These are phyloP conservation scores for Chromoteleia sp. DNA, from an alignment of 2,888 invertebrate species.

Conservation along the genomic window DNA sequence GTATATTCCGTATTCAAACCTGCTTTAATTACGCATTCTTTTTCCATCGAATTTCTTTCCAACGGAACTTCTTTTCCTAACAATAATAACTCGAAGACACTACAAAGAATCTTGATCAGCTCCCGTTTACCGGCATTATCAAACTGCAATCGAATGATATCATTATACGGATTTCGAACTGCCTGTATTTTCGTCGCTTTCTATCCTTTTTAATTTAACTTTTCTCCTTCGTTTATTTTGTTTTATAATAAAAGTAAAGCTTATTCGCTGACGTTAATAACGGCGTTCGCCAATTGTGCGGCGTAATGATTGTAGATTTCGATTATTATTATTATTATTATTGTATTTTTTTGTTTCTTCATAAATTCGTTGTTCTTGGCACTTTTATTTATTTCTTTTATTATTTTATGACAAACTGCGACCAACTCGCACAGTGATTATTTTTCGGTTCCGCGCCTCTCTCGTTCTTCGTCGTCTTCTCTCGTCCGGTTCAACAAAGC, in stretches of 20 bases:
- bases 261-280: neutral
- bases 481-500: slow-evolving; percentile 70
- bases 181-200: neutral
- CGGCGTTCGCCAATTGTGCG: slow-evolving; percentile 2
- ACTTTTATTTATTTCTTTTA: slow-evolving; percentile 67
- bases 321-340: too few species aligned
- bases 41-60: slow-evolving; percentile 7
- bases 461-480: slow-evolving; percentile 66
- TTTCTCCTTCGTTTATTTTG: neutral
- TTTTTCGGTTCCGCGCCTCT: slow-evolving; percentile 69
- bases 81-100: slow-evolving; percentile 25
- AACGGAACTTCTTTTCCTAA: slow-evolving; percentile 13
- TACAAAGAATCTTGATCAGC: slow-evolving; percentile 37
- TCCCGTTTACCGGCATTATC: slow-evolving; percentile 21
- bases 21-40: slow-evolving; percentile 42
- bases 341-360: slow-evolving; percentile 34
- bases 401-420: slow-evolving; percentile 68
- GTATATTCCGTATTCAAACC: neutral
- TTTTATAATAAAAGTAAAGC: slow-evolving; percentile 16
- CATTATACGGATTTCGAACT: slow-evolving; percentile 7
- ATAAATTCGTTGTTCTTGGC: slow-evolving; percentile 57
- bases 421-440: slow-evolving; percentile 65
- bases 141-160: slow-evolving; percentile 1
- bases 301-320: slow-evolving; percentile 54
- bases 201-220: neutral